A percentile compares a stretch with the other conserved stretches of the same genome.
These are phyloP conservation scores for Oreochromis niloticus DNA, from an alignment of 2,113 vertebrate genomes.

Conservation along the genomic window DNA sequence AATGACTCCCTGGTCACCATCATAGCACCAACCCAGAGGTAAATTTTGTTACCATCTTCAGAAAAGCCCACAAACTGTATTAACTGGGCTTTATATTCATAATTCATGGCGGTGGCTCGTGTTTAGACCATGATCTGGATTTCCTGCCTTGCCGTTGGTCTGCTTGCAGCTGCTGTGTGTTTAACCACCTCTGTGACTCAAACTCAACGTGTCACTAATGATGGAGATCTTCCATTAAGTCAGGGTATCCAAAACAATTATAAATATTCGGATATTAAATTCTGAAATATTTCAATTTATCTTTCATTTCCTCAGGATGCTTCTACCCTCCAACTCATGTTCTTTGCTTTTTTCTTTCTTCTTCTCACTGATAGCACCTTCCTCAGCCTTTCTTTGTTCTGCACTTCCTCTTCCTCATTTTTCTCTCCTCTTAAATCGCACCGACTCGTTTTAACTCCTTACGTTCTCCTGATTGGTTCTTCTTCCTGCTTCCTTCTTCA, in stretches of 20 bases:
- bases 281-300: background rate
- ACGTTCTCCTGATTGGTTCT: background rate
- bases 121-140: background rate
- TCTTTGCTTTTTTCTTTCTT: background rate
- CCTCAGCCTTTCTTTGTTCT: background rate
- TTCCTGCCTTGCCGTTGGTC: background rate
- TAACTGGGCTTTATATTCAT: background rate
- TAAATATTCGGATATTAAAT: background rate
- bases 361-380: background rate
- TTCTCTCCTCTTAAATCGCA: background rate
- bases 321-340: background rate
- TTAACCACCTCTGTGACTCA: constrained; percentile 1
- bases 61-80: background rate
- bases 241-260: background rate
- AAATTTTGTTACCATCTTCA: background rate
- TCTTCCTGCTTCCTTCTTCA: background rate
- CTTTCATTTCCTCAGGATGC: background rate
- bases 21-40: background rate
- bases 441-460: background rate
- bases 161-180: background rate
- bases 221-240: constrained; percentile 18
- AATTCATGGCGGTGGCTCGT: background rate
- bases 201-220: background rate
- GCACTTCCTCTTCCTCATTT: background rate
- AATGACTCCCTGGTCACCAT: background rate